Evolutionary conservation across 2,797 vertebrate genomes (phyloP), one percentile per base, ranked within the genome.

Genomic region (Cirrhinus mrigala): DNA sequence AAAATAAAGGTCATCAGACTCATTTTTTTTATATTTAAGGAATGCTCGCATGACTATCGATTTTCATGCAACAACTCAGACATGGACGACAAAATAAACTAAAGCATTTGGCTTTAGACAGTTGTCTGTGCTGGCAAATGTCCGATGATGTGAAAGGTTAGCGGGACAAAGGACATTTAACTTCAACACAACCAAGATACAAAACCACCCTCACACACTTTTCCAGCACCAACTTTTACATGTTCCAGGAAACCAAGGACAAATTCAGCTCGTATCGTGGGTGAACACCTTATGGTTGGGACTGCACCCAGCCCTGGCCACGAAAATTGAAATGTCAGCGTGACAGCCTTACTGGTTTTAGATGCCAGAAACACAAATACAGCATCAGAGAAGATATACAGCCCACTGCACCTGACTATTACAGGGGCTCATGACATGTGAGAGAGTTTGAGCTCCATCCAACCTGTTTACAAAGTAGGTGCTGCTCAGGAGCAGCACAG

Each of bases 261-360:
- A 68, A 56, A 71, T 64, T 60, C 66, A 68, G 29, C 56, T 70
- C 60, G 15, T 22, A 79, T 33, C 24, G 20, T 82, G 76, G 40
- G 81, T 87, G 27, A 80, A 68, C 44, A 79, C 83, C 79, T 85
- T 70, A 75, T 83, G 86, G 52, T 54, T 54, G 58, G 79, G 46
- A 82, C 44, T 33, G 74, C 78, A 71, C 74, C 64, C 85, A 73
- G 48, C 74, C 52, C 22, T 84, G 64, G 2, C 68, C 79, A 85
- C 71, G 83, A 62, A 68, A 82, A 85, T 58, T 54, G 33, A 69
- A 83, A 87, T 74, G 73, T 85, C 88, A 83, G 58, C 52, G 62
- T 75, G 46, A 69, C 73, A 82, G 46, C 40, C 78, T 60, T 29
- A 20, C 69, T 66, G 56, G 60, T 46, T 62, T 79, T 50, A 73